Base-by-base conservation (phyloP, 2,888 invertebrate genomes). In the Noctua janthe region DNA sequence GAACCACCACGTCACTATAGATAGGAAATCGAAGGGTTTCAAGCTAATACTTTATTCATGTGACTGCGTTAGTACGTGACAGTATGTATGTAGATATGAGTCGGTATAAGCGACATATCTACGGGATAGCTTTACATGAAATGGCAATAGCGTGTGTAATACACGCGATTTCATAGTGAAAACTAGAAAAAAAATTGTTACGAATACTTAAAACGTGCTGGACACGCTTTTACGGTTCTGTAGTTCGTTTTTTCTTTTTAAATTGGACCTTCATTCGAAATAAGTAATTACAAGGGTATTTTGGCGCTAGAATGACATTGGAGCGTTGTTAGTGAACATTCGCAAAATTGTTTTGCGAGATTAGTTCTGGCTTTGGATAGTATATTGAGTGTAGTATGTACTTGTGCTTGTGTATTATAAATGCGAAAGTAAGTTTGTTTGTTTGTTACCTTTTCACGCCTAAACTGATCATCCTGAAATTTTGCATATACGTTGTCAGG, bases 31-130 rank as follows among this genome's bases (percentile, higher is more conserved):
- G 29, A 59, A 72, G 47, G 39, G 56, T 71, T 79, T 66, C 72
- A 67, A 83, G 29, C 79, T 75, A 70, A 80, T 86, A 83, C 54
- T 51, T 87, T 78, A 86, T 83, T 86, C 76, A 87, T 83, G 54
- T 71, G 71, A 73, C 77, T 69, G 74, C 49, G 56, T 69, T 69
- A 39, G 71, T 20, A 80, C 75, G 70, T 76, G 71, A 35, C 62
- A 23, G 1, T 35, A 66, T 29, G 49, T 54, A 75, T 59, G 29
- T 51, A 43, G 17, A 66, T 51, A 62, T 39, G 6, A 51, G 11
- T 59, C 15, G 69, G 43, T 66, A 84, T 73, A 84, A 80, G 29
- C 62, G 54, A 67, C 49, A n/a, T 75, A 62, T 64, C 47, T 20
- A 62, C 10, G 7, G n/a, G 59, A 67, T 71, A 78, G 17, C 71